A percentile compares a stretch with the other conserved stretches of the same genome.
Conservation (phyloP, 2,888 invertebrate species). For the Alloplasta piceator region DNA sequence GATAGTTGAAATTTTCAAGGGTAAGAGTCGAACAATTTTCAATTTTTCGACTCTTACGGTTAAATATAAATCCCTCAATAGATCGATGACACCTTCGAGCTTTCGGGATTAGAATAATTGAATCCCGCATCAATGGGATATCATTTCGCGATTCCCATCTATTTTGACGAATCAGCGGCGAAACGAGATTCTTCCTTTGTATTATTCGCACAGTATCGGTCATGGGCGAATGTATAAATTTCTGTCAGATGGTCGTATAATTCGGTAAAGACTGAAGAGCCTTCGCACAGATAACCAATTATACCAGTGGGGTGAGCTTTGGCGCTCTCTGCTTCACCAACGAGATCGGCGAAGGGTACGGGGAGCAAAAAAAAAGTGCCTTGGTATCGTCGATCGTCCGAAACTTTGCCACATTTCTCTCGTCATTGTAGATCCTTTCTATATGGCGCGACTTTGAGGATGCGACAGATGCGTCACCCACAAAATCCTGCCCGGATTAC, state of each 20-base stretch:
- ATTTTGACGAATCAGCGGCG: neutral
- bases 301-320: constrained; percentile 74
- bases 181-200: constrained; percentile 9
- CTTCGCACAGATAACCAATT: constrained; percentile 83
- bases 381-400: constrained; percentile 11
- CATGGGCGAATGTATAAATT: constrained; percentile 46
- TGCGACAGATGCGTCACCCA: constrained; percentile 69
- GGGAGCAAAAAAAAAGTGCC: constrained; percentile 14
- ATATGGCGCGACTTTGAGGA: constrained; percentile 47
- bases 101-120: too few species aligned
- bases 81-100: too few species aligned
- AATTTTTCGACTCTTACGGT: too few species aligned
- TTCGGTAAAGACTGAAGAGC: constrained; percentile 81
- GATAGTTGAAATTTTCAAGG: too few species aligned
- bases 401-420: too few species aligned
- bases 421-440: too few species aligned
- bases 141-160: constrained; percentile 19
- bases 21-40: too few species aligned
- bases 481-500: constrained; percentile 60
- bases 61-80: too few species aligned
- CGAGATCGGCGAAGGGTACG: too few species aligned
- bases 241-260: constrained; percentile 77
- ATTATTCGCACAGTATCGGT: neutral
- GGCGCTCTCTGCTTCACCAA: too few species aligned
- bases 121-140: constrained; percentile 14